These are phyloP conservation scores for Argyra leucocephala DNA, from an alignment of 2,888 invertebrate species.

Conservation along the genomic window DNA sequence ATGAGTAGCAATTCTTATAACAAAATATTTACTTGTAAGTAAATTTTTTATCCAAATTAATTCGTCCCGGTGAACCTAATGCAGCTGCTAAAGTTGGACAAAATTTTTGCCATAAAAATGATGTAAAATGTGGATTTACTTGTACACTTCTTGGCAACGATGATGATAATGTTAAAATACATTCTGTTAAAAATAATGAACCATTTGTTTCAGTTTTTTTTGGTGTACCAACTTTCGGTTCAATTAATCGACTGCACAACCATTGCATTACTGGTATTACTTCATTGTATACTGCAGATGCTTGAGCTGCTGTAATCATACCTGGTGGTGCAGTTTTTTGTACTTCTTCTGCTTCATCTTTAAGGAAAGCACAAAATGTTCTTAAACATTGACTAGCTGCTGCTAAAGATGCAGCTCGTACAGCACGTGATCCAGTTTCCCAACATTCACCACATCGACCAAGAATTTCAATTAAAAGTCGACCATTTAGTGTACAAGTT, in stretches of 20 bases:
- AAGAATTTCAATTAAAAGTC: slow-evolving; percentile 75
- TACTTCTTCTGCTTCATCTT: slow-evolving; percentile 47
- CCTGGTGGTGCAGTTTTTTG: slow-evolving; percentile 51
- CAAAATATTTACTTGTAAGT: slow-evolving; percentile 52
- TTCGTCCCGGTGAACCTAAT: slow-evolving; percentile 68
- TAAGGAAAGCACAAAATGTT: slow-evolving; percentile 74
- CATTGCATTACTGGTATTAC: slow-evolving; percentile 84
- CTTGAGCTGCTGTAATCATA: slow-evolving; percentile 46
- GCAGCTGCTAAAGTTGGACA: slow-evolving; percentile 82
- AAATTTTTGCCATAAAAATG: slow-evolving; percentile 85
- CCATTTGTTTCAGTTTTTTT: slow-evolving; percentile 40
- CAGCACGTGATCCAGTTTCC: slow-evolving; percentile 67
- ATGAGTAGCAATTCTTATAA: not conserved
- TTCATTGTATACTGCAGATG: slow-evolving; percentile 80
- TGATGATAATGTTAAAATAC: slow-evolving; percentile 72
- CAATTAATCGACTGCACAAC: slow-evolving; percentile 73
- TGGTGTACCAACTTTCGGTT: slow-evolving; percentile 52
- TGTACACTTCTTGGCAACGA: slow-evolving; percentile 75
- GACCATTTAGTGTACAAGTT: slow-evolving; percentile 81
- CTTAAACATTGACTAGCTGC: slow-evolving; percentile 82
- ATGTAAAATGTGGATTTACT: slow-evolving; percentile 75
- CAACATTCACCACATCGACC: slow-evolving; percentile 76
- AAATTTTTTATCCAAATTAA: slow-evolving; percentile 63
- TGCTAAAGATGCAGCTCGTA: slow-evolving; percentile 78
- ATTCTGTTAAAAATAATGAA: slow-evolving; percentile 73